Percentiles rank a stretch among this genome's conserved stretches.
These are phyloP conservation scores for Xyliphius kryptos DNA, from an alignment of 2,113 vertebrate genomes.

Conservation along the genomic window DNA sequence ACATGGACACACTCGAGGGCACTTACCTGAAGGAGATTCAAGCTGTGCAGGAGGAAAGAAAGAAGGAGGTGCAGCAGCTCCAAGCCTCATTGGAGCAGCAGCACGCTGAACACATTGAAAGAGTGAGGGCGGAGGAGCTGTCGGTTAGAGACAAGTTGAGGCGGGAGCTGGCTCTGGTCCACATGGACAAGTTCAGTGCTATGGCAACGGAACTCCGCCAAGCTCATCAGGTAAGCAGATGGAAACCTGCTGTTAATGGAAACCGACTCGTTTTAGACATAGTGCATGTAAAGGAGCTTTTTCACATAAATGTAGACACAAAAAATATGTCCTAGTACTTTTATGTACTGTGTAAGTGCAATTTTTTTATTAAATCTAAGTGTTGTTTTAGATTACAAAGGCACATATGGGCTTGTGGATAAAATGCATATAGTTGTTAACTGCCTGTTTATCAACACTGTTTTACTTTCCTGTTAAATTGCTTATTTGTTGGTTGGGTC, in stretches of 20 bases:
- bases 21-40: constrained; percentile 80
- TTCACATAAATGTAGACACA: not conserved
- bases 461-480: too few species aligned
- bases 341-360: too few species aligned
- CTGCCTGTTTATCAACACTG: too few species aligned
- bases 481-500: too few species aligned
- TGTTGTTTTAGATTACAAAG: too few species aligned
- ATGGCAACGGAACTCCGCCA: constrained; percentile 66
- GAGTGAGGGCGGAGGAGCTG: constrained; percentile 55
- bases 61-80: constrained; percentile 59
- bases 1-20: constrained; percentile 77
- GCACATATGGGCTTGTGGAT: too few species aligned
- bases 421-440: too few species aligned
- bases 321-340: not conserved
- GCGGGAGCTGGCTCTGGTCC: constrained; percentile 59
- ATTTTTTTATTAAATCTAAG: too few species aligned
- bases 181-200: constrained; percentile 66
- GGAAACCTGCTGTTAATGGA: not conserved
- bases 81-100: constrained; percentile 50
- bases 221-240: constrained; percentile 67
- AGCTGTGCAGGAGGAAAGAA: constrained; percentile 60
- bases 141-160: constrained; percentile 56
- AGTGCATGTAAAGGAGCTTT: too few species aligned
- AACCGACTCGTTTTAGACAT: too few species aligned
- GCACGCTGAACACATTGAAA: constrained; percentile 51